Evolutionary conservation across 2,888 invertebrate genomes (phyloP), one percentile per base, ranked within the genome.

Genomic region (Cecidostiba fungosa): DNA sequence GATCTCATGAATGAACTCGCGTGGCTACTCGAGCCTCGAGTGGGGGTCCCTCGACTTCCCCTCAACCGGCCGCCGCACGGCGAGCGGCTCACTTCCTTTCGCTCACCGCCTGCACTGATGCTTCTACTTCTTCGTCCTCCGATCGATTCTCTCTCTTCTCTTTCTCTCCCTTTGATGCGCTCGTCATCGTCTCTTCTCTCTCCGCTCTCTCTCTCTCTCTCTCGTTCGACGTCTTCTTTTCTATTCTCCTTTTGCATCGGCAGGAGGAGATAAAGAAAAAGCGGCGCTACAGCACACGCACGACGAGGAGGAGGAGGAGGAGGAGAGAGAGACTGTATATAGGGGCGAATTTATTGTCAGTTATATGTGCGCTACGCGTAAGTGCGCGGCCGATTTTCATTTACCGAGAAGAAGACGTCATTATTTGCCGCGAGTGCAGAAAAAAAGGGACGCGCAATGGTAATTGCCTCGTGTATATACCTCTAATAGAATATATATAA

Each of bases 1-100:
- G 93, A 93, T 93, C 92, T 92, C 92, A 93, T 92, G 93, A 93
- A 93, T 92, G 93, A 93, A 93, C 92, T 92, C 93, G 93, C 92
- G 93, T 93, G 93, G 93, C 92, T 90, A 89, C 90, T 89, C 88
- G 91, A 86, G 88, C 87, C 82, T 83, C 77, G 87, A 89, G 91
- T 89, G 90, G 91, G 90, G 90, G 89, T 84, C 85, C 86, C 72
- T n/a, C 50, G 66, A 76, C 76, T 77, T 82, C 82, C 82, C 77
- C 83, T 78, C 73, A 0, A 23, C 39, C 47, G 54, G 32, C 39
- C 59, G 32, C 36, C 29, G n/a, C n/a, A n/a, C 29, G 36, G 32
- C 47, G 23, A 43, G 77, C 73, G 59, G 50, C 84, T 80, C 80
- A 84, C 84, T 84, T 82, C 81, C 81, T 74, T 81, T 76, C 84